Evolutionary conservation across 2,113 vertebrate genomes (phyloP), one percentile per base, ranked within the genome.

Genomic region (Mirza zaza): DNA sequence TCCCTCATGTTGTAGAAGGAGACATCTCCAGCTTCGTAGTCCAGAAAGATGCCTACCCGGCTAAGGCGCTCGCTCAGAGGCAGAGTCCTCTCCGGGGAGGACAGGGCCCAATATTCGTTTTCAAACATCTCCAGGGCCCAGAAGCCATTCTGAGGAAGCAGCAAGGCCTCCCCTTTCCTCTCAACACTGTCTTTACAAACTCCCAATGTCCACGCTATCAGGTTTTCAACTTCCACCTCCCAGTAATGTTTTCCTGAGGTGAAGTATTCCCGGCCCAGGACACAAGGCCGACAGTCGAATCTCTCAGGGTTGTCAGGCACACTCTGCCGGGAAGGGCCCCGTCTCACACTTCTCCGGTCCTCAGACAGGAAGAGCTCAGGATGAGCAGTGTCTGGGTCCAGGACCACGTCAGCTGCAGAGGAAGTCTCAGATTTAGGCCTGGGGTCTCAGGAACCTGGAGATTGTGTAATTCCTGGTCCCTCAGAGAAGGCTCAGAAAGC

Each of bases 221-320:
- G 70, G 1, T 80, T 23, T 7, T 20, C 98, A 1, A 98, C 98
- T 95, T 99, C 98, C 92, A 99, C 99, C 95, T 99, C 99, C 99
- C 99, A 99, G 98, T 98, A 99, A 93, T 98, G 98, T 17, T 98
- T 98, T 1, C 99, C 99, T 0, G 97, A 98, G 63, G 91, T 4
- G 97, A 98, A 99, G 45, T 98, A 94, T 48, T 98, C 95, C 17
- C 3, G 87, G 39, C 97, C 99, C 45, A 98, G 86, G 0, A 98
- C 98, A 12, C 99, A 99, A 59, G 98, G 98, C 98, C 97, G 98
- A 87, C 98, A 98, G 45, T 98, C 96, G 1, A 98, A 98, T 10
- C 98, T 76, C 70, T 93, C 39, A 0, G 95, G 86, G 57, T 75
- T 87, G 42, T 98, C 68, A 0, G 77, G 93, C 32, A 98, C 0